phyloP scores from a whole-genome alignment of 2,888 invertebrate species.

The Stenoptilia bipunctidactyla region DNA sequence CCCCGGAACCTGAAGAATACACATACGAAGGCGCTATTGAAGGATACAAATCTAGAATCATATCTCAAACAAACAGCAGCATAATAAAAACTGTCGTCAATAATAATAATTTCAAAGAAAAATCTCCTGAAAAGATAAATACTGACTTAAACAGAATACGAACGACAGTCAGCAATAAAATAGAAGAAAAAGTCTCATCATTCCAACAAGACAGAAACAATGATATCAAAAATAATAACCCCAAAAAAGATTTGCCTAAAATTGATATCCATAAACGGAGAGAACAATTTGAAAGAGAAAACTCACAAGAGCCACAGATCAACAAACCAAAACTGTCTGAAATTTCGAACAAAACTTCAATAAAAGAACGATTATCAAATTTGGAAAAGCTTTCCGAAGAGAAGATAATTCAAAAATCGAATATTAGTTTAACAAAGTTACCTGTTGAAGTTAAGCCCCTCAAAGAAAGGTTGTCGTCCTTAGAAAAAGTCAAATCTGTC shows the following conservation, averaged over 20 bases:
- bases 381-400: constrained; percentile 77
- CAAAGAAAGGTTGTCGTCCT: constrained; percentile 73
- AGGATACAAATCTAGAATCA: constrained; percentile 84
- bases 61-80: constrained; percentile 69
- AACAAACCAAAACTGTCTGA: constrained; percentile 72
- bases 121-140: constrained; percentile 51
- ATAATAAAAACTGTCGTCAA: constrained; percentile 54
- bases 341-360: constrained; percentile 75
- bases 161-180: constrained; percentile 67
- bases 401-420: constrained; percentile 48
- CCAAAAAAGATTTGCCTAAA: constrained; percentile 78
- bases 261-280: constrained; percentile 85
- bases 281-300: constrained; percentile 84
- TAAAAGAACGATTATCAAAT: constrained; percentile 79
- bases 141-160: constrained; percentile 59
- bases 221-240: constrained; percentile 57
- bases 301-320: constrained; percentile 59
- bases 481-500: constrained; percentile 68
- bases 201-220: constrained; percentile 63
- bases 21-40: constrained; percentile 91
- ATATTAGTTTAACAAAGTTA: constrained; percentile 56
- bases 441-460: constrained; percentile 75
- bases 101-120: constrained; percentile 55
- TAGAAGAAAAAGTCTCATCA: constrained; percentile 74
- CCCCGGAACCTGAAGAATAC: constrained; percentile 82